Conservation (phyloP, 2,888 invertebrate genomes). For the Tanytarsus gracilentus region DNA sequence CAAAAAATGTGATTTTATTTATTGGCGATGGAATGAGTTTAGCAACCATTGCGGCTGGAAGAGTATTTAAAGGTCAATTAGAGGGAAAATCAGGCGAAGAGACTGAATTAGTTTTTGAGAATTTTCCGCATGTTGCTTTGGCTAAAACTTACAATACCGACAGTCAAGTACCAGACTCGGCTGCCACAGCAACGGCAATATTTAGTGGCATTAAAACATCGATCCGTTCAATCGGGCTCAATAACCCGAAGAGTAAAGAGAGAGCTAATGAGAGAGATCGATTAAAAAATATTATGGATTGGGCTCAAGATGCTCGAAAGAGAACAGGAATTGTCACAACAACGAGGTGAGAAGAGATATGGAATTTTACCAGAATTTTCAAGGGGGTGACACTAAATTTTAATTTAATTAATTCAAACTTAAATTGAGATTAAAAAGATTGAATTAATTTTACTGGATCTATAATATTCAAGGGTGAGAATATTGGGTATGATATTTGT, state of each 20-base stretch:
- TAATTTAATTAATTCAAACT: no score
- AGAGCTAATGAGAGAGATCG: constrained; percentile 40
- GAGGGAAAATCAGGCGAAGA: constrained; percentile 49
- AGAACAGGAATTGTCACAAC: constrained; percentile 58
- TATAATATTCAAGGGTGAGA: no score
- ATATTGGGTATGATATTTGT: no score
- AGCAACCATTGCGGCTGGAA: constrained; percentile 52
- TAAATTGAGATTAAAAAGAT: no score
- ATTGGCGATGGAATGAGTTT: constrained; percentile 63
- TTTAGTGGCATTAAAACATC: constrained; percentile 55
- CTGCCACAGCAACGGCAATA: constrained; percentile 59
- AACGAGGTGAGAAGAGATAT: constrained; percentile 36
- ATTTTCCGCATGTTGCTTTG: constrained; percentile 52
- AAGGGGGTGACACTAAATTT: no score
- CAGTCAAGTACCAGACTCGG: constrained; percentile 60
- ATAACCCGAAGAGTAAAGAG: constrained; percentile 39
- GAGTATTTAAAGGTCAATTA: constrained; percentile 52
- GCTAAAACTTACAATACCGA: constrained; percentile 64
- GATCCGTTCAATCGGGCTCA: constrained; percentile 49
- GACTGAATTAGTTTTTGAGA: constrained; percentile 50
- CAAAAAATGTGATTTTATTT: constrained; percentile 56
- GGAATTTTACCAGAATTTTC: no score
- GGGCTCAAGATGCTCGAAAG: constrained; percentile 51
- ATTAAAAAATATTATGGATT: constrained; percentile 46
- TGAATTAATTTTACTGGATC: no score